phyloP scores from a whole-genome alignment of 2,888 invertebrate genomes.

The Liodrosophila aerea region DNA sequence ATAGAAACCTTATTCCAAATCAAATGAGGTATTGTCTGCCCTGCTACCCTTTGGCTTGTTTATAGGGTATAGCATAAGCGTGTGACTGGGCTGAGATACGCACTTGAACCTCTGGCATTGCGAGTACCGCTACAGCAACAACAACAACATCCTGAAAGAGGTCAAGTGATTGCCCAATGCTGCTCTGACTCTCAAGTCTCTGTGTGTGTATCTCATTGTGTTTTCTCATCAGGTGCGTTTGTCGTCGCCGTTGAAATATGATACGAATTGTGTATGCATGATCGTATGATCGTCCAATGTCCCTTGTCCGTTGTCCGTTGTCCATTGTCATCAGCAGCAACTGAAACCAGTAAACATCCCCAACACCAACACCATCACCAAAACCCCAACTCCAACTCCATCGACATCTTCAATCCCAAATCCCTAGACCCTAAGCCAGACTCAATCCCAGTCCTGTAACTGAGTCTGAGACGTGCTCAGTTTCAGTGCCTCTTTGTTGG shows the following conservation, averaged over 20 bases:
- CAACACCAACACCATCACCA: conserved; percentile 7
- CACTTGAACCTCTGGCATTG: conserved; percentile 64
- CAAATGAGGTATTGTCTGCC: neutral
- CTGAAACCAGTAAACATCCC: conserved; percentile 14
- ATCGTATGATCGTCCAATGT: conserved; percentile 57
- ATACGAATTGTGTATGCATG: conserved; percentile 80
- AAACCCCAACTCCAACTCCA: conserved; percentile 16
- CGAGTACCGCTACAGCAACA: conserved; percentile 46
- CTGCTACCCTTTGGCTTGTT: no score
- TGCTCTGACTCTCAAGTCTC: conserved; percentile 26
- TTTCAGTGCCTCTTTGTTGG: conserved; percentile 32
- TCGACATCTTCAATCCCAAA: neutral
- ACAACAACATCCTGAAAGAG: conserved; percentile 81
- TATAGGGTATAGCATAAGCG: conserved; percentile 36
- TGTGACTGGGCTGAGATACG: conserved; percentile 37
- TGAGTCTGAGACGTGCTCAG: conserved; percentile 36
- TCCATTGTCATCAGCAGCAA: conserved; percentile 34
- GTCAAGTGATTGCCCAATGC: conserved; percentile 76
- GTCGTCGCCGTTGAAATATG: conserved; percentile 74
- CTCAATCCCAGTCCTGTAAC: conserved; percentile 13
- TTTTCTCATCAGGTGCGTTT: conserved; percentile 80
- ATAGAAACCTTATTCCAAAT: no score
- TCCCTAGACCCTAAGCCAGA: conserved; percentile 1
- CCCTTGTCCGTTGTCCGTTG: conserved; percentile 26
- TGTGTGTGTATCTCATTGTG: conserved; percentile 70